Evolutionary conservation across 1,140 invertebrate species (phyloP).

Genomic region (Heliconius nattereri): DNA sequence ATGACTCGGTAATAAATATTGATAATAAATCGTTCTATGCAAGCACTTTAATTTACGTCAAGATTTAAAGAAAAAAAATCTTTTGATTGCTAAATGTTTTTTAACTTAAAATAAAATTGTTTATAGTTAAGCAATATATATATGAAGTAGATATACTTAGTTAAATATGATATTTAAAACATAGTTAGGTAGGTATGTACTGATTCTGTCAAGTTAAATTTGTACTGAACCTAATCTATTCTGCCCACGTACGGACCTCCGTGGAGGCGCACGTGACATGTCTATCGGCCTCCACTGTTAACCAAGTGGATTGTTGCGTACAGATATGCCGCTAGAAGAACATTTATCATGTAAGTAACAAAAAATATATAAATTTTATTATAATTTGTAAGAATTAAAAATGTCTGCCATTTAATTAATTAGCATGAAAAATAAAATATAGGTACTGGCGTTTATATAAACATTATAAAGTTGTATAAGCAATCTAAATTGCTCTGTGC

Average conservation of each 20-base stretch:
- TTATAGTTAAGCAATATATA: too few relatives aligned
- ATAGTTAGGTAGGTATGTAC: background rate
- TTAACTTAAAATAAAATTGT: too few relatives aligned
- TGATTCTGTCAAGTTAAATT: background rate
- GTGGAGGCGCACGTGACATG: slow-evolving; percentile 56
- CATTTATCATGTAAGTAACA: background rate
- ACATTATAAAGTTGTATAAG: background rate
- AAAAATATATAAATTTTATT: background rate
- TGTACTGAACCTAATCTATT: slow-evolving; percentile 43
- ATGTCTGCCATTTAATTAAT: too few relatives aligned
- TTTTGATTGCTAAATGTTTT: background rate
- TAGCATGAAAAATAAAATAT: too few relatives aligned
- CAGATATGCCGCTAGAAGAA: background rate
- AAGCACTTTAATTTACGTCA: background rate
- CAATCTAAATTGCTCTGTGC: background rate
- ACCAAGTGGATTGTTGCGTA: slow-evolving; percentile 9
- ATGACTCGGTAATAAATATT: slow-evolving; percentile 19
- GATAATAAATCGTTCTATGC: background rate
- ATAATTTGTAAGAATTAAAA: background rate
- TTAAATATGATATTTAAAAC: background rate
- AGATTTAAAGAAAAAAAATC: background rate
- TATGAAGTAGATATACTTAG: too few relatives aligned
- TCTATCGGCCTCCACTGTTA: slow-evolving; percentile 26
- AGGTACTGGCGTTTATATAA: too few relatives aligned
- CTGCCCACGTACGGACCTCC: slow-evolving; percentile 64